phyloP scores from a whole-genome alignment of 2,113 vertebrate genomes.

The Trochalopteron elliotii region DNA sequence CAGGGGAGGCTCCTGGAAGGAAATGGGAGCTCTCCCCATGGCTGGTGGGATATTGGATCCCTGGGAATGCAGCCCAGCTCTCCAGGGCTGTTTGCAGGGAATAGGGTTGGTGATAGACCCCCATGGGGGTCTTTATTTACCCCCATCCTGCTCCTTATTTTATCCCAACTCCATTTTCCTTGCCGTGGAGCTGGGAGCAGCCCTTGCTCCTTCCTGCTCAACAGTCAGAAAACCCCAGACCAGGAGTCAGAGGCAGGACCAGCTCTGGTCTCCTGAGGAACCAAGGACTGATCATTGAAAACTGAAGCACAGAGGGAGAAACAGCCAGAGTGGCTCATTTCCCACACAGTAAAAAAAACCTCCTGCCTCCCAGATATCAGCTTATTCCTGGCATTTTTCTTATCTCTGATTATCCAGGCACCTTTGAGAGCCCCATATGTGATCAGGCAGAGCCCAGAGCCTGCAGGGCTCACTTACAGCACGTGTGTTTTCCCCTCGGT shows the following conservation, averaged over 20 bases:
- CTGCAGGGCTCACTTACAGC: conserved; percentile 72
- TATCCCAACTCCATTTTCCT: background rate
- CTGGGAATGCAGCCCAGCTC: background rate
- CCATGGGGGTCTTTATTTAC: too few species aligned
- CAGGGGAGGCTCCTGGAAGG: background rate
- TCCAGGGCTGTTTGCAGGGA: background rate
- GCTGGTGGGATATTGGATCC: fast-evolving
- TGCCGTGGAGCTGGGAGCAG: background rate
- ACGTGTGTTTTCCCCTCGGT: conserved; percentile 52
- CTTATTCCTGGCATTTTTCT: background rate
- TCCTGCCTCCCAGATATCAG: background rate
- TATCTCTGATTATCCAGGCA: background rate
- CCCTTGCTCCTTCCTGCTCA: background rate
- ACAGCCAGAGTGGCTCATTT: background rate
- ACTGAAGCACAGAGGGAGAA: background rate
- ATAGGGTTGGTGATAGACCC: fast-evolving
- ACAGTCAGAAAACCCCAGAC: fast-evolving
- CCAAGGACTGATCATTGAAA: background rate
- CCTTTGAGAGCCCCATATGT: fast-evolving
- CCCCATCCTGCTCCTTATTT: background rate
- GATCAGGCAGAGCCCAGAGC: background rate
- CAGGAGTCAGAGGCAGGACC: background rate
- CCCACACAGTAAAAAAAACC: fast-evolving
- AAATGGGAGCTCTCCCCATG: fast-evolving
- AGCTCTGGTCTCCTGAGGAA: background rate